Evolutionary conservation across 2,113 vertebrate species (phyloP).

Genomic region (Miniopterus natalensis): DNA sequence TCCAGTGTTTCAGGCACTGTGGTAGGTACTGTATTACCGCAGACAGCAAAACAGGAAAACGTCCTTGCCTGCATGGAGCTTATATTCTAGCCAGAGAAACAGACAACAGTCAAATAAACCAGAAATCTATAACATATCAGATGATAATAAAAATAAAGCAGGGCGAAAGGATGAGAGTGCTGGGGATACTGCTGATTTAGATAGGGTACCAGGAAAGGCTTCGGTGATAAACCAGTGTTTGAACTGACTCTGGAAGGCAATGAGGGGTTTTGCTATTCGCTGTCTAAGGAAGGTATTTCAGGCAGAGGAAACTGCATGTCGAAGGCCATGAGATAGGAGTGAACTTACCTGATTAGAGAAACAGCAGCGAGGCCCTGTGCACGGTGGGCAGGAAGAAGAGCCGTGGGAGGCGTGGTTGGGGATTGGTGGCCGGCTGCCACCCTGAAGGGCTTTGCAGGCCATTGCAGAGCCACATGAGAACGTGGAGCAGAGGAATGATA

Average conservation of each 20-base stretch:
- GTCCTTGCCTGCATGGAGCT: neutral
- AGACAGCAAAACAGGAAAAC: neutral
- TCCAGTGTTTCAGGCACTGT: neutral
- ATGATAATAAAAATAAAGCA: constrained; percentile 18
- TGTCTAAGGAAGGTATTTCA: constrained; percentile 42
- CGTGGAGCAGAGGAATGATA: neutral
- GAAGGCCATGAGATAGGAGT: neutral
- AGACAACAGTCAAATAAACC: neutral
- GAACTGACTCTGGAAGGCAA: constrained; percentile 44
- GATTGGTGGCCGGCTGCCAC: neutral
- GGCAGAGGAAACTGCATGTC: neutral
- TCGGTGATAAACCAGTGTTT: constrained; percentile 27
- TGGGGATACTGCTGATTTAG: neutral
- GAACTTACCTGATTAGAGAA: neutral
- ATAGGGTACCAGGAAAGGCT: neutral
- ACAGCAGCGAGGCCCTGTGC: neutral
- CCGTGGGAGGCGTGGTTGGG: neutral
- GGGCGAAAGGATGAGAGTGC: neutral
- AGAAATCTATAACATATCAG: neutral
- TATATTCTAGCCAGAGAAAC: constrained; percentile 14
- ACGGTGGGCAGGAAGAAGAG: neutral
- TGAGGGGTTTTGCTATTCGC: constrained; percentile 14
- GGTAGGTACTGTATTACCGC: neutral
- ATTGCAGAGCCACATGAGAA: neutral
- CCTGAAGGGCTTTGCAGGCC: neutral